Conservation (phyloP, 2,888 invertebrate species). For the Drosophila neonasuta region DNA sequence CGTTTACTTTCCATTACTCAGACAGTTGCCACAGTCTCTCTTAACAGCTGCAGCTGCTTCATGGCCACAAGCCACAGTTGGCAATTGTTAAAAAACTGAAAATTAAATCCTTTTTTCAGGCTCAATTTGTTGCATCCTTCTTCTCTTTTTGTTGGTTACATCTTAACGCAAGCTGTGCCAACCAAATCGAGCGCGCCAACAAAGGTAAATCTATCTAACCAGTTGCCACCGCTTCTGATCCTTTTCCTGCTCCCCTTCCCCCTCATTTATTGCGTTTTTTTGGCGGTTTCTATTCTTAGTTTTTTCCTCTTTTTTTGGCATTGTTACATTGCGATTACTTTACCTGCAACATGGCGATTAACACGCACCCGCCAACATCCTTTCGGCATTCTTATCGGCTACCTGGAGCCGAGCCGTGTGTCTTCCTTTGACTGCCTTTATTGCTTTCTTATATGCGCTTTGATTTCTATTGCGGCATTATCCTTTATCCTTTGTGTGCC, state of each 20-base stretch:
- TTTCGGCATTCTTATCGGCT: constrained; percentile 32
- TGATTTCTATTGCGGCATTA: constrained; percentile 77
- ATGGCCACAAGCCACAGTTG: constrained; percentile 53
- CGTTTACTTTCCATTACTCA: constrained; percentile 27
- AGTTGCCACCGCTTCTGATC: constrained; percentile 1
- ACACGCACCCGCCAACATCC: constrained; percentile 64
- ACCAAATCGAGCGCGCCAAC: constrained; percentile 55
- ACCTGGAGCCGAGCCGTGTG: constrained; percentile 21
- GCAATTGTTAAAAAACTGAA: constrained; percentile 61
- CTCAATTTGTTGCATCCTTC: constrained; percentile 78
- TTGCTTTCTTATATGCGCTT: constrained; percentile 71
- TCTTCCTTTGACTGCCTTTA: constrained; percentile 39
- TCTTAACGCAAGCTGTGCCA: constrained; percentile 74
- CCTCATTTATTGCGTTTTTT: constrained; percentile 17
- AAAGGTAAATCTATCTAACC: constrained; percentile 18
- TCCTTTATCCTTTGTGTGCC: constrained; percentile 68
- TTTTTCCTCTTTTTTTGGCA: constrained; percentile 48
- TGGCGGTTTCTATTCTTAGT: constrained; percentile 44
- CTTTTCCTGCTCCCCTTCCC: neutral
- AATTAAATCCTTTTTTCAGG: constrained; percentile 82
- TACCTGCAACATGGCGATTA: constrained; percentile 79
- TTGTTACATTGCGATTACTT: constrained; percentile 77
- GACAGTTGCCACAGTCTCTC: constrained; percentile 21
- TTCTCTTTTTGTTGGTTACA: constrained; percentile 11
- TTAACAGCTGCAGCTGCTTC: constrained; percentile 47